Evolutionary conservation across 1,140 invertebrate genomes (phyloP).

Genomic region (Lasioglossum albipes): DNA sequence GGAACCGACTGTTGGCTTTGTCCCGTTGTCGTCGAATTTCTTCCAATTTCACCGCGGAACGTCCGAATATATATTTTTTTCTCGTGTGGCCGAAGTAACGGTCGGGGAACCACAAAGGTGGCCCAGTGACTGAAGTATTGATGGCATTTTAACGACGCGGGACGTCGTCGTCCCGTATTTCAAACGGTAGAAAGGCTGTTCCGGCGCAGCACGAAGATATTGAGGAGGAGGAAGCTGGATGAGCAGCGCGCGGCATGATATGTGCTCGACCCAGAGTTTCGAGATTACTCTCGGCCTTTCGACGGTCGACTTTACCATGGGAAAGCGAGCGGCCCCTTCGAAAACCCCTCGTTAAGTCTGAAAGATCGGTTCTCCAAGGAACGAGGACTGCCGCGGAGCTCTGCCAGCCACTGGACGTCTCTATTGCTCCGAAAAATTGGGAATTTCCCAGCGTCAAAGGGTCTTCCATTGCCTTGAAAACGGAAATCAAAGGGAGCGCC

Average conservation of each 20-base stretch:
- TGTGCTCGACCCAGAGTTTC: constrained; percentile 16
- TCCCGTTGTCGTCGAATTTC: too few relatives aligned
- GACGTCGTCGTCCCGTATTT: constrained; percentile 32
- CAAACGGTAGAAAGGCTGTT: constrained; percentile 33
- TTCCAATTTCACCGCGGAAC: not conserved
- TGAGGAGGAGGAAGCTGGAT: constrained; percentile 9
- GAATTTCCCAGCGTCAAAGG: not conserved
- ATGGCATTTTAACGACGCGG: constrained; percentile 50
- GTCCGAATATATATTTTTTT: constrained; percentile 14
- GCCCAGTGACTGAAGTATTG: constrained; percentile 25
- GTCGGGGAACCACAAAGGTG: not conserved
- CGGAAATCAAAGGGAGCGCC: not conserved
- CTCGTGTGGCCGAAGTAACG: not conserved
- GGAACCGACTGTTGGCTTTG: not conserved
- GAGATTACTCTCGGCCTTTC: constrained; percentile 27
- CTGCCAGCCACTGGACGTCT: not conserved
- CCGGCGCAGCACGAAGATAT: constrained; percentile 12
- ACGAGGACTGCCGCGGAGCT: not conserved
- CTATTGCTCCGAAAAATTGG: not conserved
- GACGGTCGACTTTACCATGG: constrained; percentile 3
- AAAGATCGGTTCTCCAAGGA: not conserved
- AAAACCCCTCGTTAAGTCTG: constrained; percentile 18
- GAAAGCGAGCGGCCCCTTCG: not conserved
- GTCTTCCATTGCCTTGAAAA: not conserved
- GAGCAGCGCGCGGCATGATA: constrained; percentile 17